Conservation (phyloP, 1,140 invertebrate species). For the Bombus ignitus region DNA sequence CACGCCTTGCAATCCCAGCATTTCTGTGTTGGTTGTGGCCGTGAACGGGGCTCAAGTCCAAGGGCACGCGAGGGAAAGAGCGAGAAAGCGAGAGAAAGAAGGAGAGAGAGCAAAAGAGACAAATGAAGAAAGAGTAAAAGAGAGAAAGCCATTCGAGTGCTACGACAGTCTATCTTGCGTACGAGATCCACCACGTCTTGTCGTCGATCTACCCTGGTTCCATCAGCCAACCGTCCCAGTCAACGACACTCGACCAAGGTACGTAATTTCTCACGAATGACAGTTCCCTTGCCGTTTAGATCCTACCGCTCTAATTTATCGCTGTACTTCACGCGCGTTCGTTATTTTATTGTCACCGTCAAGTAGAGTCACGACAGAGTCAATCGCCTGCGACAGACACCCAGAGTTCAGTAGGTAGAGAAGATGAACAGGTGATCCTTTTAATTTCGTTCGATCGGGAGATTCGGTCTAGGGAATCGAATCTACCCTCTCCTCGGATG, state of each 20-base stretch:
- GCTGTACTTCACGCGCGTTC: background rate
- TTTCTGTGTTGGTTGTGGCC: slow-evolving; percentile 81
- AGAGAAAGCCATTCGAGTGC: slow-evolving; percentile 53
- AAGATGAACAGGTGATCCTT: background rate
- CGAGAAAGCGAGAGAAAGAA: slow-evolving; percentile 47
- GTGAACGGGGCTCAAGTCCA: slow-evolving; percentile 82
- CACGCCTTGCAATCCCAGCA: slow-evolving; percentile 79
- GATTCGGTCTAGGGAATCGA: background rate
- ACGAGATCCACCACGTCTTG: slow-evolving; percentile 49
- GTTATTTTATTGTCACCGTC: background rate
- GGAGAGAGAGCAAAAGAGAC: slow-evolving; percentile 4
- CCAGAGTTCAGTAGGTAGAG: background rate
- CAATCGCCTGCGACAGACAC: background rate
- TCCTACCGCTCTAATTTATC: background rate
- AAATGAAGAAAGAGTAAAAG: background rate
- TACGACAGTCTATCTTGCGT: slow-evolving; percentile 58
- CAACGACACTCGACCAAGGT: slow-evolving; percentile 46
- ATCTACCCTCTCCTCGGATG: background rate
- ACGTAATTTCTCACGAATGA: slow-evolving; percentile 56
- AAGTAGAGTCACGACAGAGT: background rate
- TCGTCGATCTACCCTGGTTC: slow-evolving; percentile 57
- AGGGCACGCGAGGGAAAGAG: slow-evolving; percentile 75
- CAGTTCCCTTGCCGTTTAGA: background rate
- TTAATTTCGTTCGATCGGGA: background rate
- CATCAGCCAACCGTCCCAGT: slow-evolving; percentile 25